phyloP scores from a whole-genome alignment of 1,140 invertebrate species.

The Pemphigus obesinymphae region DNA sequence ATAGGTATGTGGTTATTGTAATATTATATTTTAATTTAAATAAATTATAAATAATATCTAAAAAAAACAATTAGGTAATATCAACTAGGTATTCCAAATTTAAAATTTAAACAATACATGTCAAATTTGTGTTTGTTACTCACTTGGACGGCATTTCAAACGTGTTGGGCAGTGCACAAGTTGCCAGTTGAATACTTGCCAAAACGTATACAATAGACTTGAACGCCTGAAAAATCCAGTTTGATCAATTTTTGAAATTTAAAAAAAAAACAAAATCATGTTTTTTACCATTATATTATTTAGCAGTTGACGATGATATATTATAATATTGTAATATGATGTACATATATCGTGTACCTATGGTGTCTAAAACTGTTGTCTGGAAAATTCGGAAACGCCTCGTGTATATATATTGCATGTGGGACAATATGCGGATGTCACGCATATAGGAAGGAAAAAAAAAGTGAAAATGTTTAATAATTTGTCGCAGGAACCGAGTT shows the following conservation, averaged over 20 bases:
- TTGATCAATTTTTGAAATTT: too few relatives aligned
- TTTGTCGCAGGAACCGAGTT: not conserved
- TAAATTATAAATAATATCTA: too few relatives aligned
- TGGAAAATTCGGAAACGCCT: not conserved
- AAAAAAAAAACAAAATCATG: not conserved
- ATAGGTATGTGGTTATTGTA: too few relatives aligned
- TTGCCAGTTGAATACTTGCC: not conserved
- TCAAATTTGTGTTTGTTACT: too few relatives aligned
- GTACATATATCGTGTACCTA: too few relatives aligned
- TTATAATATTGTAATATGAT: too few relatives aligned
- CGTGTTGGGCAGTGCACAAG: not conserved
- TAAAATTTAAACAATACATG: too few relatives aligned
- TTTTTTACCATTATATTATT: not conserved
- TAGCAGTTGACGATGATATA: not conserved
- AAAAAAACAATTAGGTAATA: too few relatives aligned
- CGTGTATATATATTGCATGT: not conserved
- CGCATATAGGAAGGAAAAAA: not conserved
- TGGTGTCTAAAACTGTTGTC: constrained; percentile 5
- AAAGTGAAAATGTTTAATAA: constrained; percentile 32
- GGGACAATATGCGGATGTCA: constrained; percentile 33
- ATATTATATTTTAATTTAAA: too few relatives aligned
- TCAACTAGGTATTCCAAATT: too few relatives aligned
- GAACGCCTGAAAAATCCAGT: too few relatives aligned
- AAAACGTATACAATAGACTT: not conserved
- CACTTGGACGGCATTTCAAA: constrained; percentile 33